phyloP scores from a whole-genome alignment of 2,797 vertebrate genomes.

The Columba guinea region DNA sequence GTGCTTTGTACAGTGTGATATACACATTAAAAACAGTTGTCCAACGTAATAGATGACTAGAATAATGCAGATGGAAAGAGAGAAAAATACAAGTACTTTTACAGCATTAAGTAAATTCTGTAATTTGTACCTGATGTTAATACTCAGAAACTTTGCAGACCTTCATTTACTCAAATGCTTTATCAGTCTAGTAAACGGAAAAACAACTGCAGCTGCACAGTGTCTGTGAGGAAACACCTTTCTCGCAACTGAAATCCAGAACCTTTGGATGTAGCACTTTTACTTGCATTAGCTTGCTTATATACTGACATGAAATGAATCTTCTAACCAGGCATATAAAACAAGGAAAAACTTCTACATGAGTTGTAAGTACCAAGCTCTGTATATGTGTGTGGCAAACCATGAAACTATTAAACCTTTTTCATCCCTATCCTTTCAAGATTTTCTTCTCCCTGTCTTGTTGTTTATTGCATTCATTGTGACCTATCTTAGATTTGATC shows the following conservation, averaged over 20 bases:
- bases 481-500: background rate
- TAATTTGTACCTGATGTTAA: background rate
- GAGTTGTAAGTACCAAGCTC: background rate
- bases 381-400: background rate
- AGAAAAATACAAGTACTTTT: background rate
- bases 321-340: background rate
- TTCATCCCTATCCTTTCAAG: background rate
- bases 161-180: background rate
- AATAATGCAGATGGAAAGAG: conserved; percentile 18
- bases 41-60: conserved; percentile 32
- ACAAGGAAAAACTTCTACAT: background rate
- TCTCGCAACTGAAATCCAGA: background rate
- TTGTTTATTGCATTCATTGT: background rate
- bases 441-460: background rate
- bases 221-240: background rate
- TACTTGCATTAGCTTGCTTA: background rate
- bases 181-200: background rate
- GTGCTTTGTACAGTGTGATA: conserved; percentile 35
- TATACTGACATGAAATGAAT: background rate
- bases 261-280: background rate
- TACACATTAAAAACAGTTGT: conserved; percentile 37
- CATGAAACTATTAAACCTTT: background rate
- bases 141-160: background rate
- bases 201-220: background rate
- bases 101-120: background rate